phyloP scores from a whole-genome alignment of 2,888 invertebrate genomes.

The Pyralis farinalis region DNA sequence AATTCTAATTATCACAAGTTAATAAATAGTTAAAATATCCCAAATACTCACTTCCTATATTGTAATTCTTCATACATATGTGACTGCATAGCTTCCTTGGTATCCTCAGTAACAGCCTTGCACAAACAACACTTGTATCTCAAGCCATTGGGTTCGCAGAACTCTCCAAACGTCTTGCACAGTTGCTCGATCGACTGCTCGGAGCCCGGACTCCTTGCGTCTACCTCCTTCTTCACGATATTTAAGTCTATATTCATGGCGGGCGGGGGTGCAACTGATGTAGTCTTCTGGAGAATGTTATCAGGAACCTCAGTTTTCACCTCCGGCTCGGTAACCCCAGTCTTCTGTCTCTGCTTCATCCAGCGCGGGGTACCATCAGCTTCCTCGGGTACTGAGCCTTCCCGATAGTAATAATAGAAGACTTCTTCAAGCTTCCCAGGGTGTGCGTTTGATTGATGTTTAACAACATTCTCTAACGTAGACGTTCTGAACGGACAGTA shows the following conservation, averaged over 20 bases:
- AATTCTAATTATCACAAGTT: no score
- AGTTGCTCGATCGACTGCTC: slow-evolving; percentile 43
- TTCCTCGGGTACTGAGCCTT: slow-evolving; percentile 48
- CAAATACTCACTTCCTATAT: slow-evolving; percentile 81
- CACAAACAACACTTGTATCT: slow-evolving; percentile 84
- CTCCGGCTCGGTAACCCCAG: slow-evolving; percentile 21
- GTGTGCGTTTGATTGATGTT: slow-evolving; percentile 83
- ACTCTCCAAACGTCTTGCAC: slow-evolving; percentile 47
- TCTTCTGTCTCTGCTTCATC: slow-evolving; percentile 52
- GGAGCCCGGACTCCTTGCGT: slow-evolving; percentile 18
- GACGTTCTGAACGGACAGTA: slow-evolving; percentile 82
- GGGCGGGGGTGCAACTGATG: slow-evolving; percentile 10
- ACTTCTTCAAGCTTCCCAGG: slow-evolving; percentile 50
- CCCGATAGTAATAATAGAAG: slow-evolving; percentile 80
- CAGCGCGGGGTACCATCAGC: slow-evolving; percentile 51
- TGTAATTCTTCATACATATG: slow-evolving; percentile 86
- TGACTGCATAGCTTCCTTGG: slow-evolving; percentile 81
- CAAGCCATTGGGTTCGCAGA: slow-evolving; percentile 75
- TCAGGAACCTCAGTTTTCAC: slow-evolving; percentile 44
- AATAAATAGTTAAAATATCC: no score
- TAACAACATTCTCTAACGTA: slow-evolving; percentile 76
- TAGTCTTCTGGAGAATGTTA: slow-evolving; percentile 10
- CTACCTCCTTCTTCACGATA: slow-evolving; percentile 56
- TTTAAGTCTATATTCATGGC: slow-evolving; percentile 40
- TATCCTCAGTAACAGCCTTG: slow-evolving; percentile 76